A percentile compares a stretch with the other conserved stretches of the same genome.
Conservation (phyloP, 2,797 vertebrate species). For the Masticophis lateralis region DNA sequence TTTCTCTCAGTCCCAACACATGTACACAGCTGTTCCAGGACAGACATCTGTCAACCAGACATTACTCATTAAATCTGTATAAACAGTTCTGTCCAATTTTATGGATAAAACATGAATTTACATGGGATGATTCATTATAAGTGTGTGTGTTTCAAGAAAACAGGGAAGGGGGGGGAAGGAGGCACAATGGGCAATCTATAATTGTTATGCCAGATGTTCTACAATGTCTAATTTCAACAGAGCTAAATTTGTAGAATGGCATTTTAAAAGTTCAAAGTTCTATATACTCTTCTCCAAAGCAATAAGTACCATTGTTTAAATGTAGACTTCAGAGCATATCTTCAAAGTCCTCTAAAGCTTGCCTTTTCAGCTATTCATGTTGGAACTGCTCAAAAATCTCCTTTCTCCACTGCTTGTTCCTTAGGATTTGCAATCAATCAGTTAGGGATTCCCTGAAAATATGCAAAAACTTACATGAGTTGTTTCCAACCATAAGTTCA, state of each 20-base stretch:
- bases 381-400: background rate
- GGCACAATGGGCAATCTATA: conserved; percentile 59
- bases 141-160: conserved; percentile 17
- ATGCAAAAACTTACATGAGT: background rate
- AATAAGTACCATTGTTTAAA: background rate
- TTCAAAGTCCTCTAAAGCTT: background rate
- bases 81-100: conserved; percentile 73
- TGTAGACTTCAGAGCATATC: conserved; percentile 1
- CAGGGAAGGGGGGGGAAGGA: conserved; percentile 27
- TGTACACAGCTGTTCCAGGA: conserved; percentile 59
- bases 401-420: background rate
- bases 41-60: conserved; percentile 78
- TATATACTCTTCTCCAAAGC: conserved; percentile 28
- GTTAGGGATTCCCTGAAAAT: background rate
- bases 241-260: conserved; percentile 33
- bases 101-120: conserved; percentile 73
- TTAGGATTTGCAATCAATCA: background rate
- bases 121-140: conserved; percentile 58
- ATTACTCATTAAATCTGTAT: conserved; percentile 64
- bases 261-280: conserved; percentile 50
- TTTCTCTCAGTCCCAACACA: conserved; percentile 64
- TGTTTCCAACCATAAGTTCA: background rate
- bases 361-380: background rate
- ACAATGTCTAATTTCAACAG: conserved; percentile 19
- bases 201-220: conserved; percentile 60